These are phyloP conservation scores for Bombus pascuorum DNA, from an alignment of 1,140 invertebrate species.

Conservation along the genomic window DNA sequence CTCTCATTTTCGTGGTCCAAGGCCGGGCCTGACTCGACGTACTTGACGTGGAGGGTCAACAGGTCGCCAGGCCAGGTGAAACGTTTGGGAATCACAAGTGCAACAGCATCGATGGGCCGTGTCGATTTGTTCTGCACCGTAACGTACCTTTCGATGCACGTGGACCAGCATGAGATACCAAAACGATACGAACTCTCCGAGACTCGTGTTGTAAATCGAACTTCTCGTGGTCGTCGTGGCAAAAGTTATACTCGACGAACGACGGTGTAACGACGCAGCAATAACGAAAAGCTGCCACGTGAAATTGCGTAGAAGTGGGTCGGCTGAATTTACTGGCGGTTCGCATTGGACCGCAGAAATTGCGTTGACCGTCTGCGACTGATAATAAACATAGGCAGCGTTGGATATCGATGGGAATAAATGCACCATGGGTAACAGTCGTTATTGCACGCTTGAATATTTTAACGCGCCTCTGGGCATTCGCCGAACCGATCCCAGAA, in stretches of 20 bases:
- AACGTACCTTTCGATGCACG: background rate
- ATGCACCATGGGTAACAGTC: background rate
- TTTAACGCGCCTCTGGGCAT: background rate
- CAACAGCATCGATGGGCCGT: background rate
- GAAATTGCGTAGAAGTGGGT: slow-evolving; percentile 32
- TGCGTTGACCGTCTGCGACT: background rate
- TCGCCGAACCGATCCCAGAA: background rate
- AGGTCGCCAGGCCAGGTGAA: slow-evolving; percentile 66
- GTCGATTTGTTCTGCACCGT: slow-evolving; percentile 31
- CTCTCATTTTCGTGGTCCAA: slow-evolving; percentile 72
- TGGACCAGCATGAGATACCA: background rate
- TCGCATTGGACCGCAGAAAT: slow-evolving; percentile 6
- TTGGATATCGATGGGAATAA: slow-evolving; percentile 7
- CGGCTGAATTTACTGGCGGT: slow-evolving; percentile 28
- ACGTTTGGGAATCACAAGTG: slow-evolving; percentile 51
- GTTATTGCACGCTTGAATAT: background rate
- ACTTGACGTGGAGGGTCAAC: slow-evolving; percentile 73
- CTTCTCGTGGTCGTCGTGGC: background rate
- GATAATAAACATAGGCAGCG: slow-evolving; percentile 26
- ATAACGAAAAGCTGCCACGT: slow-evolving; percentile 27
- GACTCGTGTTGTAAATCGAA: slow-evolving; percentile 18
- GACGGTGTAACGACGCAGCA: background rate
- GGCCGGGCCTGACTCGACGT: slow-evolving; percentile 34
- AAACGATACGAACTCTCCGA: background rate
- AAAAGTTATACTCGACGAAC: background rate